Conservation (phyloP, 2,888 invertebrate species). For the Diaperis boleti region DNA sequence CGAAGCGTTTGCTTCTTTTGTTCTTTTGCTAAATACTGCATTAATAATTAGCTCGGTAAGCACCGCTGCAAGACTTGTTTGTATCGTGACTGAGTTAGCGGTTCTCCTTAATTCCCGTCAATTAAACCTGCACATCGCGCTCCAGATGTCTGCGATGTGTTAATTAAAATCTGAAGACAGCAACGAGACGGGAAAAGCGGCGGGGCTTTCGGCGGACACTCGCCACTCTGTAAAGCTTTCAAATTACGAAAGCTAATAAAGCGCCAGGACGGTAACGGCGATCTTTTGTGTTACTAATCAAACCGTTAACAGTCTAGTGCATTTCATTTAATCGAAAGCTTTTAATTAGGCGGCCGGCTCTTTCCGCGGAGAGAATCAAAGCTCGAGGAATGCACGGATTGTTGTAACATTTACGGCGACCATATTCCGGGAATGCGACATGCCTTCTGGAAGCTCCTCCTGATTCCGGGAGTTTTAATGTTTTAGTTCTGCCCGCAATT, state of each 20-base stretch:
- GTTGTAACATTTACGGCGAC: conserved; percentile 38
- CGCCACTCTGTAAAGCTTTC: conserved; percentile 29
- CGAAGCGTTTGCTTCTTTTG: too few species aligned
- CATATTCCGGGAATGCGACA: conserved; percentile 33
- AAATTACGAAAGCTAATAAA: conserved; percentile 35
- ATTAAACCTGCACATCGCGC: conserved; percentile 25
- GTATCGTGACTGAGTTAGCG: conserved; percentile 13
- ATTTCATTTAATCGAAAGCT: conserved; percentile 32
- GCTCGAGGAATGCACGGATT: conserved; percentile 26
- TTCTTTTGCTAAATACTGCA: too few species aligned
- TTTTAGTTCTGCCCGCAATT: not conserved
- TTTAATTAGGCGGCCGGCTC: conserved; percentile 33
- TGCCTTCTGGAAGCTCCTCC: too few species aligned
- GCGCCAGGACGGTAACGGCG: conserved; percentile 24
- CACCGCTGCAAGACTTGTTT: conserved; percentile 3
- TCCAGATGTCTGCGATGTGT: conserved; percentile 31
- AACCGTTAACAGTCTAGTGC: conserved; percentile 35
- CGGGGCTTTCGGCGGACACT: conserved; percentile 13
- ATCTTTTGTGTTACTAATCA: conserved; percentile 36
- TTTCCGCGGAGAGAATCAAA: conserved; percentile 8
- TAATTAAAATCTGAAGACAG: conserved; percentile 35
- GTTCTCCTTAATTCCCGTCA: conserved; percentile 23
- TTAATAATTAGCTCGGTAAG: too few species aligned
- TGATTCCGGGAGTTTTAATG: not conserved
- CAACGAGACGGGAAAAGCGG: conserved; percentile 17